Base-by-base conservation (phyloP, 1,140 invertebrate species). In the Mya arenaria region DNA sequence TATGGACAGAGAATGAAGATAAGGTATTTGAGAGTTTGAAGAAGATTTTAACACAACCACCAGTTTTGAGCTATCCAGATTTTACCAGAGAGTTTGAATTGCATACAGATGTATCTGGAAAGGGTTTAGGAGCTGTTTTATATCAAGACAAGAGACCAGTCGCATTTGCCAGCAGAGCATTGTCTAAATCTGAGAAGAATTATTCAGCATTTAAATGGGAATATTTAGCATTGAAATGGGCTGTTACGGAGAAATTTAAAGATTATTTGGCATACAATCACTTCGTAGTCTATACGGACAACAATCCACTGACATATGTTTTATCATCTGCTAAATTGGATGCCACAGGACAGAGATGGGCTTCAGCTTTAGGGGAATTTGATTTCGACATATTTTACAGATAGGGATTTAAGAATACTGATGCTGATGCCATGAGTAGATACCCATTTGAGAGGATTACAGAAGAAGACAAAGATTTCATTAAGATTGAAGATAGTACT, bases 211-310 rank as follows among this genome's bases (percentile, higher is more conserved):
- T n/a, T n/a, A n/a, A n/a, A n/a, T n/a, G n/a, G n/a, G n/a, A n/a
- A n/a, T n/a, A n/a, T n/a, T n/a, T n/a, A n/a, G n/a, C n/a, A 60
- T 25, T 72, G 15, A 77, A 77, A 48, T 77, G 74, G 60, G 74
- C 74, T 1, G 23, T 77, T n/a, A 34, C 74, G 19, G 74, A 77
- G 41, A 77, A 65, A 28, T 77, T 41, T 55, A 23, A 13, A n/a
- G 74, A 77, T 52, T 77, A 77, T 52, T 28, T 77, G 15, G n/a
- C 36, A 48, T 32, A 52, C 13, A 66, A 65, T 32, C 36, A 77
- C 8, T 48, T 77, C n/a, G 34, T 28, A 6, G 60, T 65, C 4
- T 15, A 39, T 3, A 74, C 71, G 17, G 71, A 74, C 34, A 74
- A 74, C 28, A 56, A 74, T 28, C 71, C 55, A n/a, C 34, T 75